A percentile compares a stretch with the other conserved stretches of the same genome.
Evolutionary conservation across 2,888 invertebrate genomes (phyloP).

Genomic region (Scaptomyza cyrtandrae): DNA sequence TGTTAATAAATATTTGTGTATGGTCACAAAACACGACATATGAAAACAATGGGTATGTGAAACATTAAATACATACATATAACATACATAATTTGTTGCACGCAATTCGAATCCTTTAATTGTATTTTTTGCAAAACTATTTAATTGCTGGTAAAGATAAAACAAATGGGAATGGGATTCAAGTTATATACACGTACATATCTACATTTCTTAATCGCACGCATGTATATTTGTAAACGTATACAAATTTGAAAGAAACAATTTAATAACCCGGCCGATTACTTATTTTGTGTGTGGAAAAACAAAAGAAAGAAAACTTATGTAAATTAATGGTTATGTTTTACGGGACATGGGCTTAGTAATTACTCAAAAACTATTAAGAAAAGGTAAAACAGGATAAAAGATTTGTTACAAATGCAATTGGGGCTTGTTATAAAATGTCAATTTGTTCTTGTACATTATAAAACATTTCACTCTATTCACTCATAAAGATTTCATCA

Average conservation of each 20-base stretch:
- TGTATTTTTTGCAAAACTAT: neutral
- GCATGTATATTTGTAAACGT: neutral
- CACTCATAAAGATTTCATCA: constrained; percentile 63
- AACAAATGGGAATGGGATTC: too few relatives aligned
- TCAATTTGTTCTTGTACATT: neutral
- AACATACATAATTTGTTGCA: neutral
- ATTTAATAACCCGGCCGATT: neutral
- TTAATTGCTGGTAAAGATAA: neutral
- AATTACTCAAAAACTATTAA: too few relatives aligned
- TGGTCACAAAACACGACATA: constrained; percentile 19
- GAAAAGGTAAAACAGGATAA: too few relatives aligned
- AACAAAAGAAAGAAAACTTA: neutral
- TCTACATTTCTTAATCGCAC: neutral
- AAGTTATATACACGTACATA: neutral
- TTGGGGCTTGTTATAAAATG: too few relatives aligned
- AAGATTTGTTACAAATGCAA: too few relatives aligned
- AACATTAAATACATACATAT: neutral
- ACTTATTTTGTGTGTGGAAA: neutral
- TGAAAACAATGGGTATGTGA: constrained; percentile 29
- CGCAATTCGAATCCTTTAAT: neutral
- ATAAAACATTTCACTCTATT: neutral
- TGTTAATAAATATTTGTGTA: constrained; percentile 23
- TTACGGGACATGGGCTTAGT: neutral
- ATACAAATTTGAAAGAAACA: neutral
- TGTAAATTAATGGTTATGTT: too few relatives aligned